Percentiles rank a stretch among this genome's conserved stretches.
Conservation (phyloP, 2,797 vertebrate species). For the Margarornis squamiger region DNA sequence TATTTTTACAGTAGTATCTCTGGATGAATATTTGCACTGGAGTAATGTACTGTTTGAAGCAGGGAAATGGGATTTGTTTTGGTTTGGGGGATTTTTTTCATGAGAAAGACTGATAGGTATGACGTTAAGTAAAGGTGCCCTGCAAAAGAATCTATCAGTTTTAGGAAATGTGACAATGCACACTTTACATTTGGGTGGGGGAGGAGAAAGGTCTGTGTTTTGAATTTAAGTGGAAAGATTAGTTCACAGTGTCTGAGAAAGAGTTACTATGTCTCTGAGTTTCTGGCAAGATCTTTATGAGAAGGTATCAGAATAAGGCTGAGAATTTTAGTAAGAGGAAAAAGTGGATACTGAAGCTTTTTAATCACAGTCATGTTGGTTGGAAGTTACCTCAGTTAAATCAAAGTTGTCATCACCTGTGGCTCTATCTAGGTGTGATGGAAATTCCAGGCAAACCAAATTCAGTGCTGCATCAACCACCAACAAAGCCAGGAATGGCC, state of each 20-base stretch:
- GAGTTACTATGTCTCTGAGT: neutral
- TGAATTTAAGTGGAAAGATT: neutral
- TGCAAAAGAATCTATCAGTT: neutral
- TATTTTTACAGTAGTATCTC: neutral
- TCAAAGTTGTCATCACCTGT: neutral
- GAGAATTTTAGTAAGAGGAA: neutral
- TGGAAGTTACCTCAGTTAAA: neutral
- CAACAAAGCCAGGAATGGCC: neutral
- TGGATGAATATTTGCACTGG: neutral
- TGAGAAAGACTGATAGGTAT: neutral
- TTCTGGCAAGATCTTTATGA: neutral
- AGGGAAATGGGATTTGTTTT: neutral
- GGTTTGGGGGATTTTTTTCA: neutral
- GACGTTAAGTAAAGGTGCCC: neutral
- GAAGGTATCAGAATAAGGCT: neutral
- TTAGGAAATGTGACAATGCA: neutral
- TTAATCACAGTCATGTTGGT: neutral
- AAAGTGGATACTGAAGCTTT: neutral
- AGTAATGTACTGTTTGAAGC: neutral
- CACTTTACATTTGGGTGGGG: fast-evolving
- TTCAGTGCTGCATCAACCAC: neutral
- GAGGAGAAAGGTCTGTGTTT: neutral
- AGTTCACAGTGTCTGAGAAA: neutral
- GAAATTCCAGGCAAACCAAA: neutral
- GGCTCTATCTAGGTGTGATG: neutral